phyloP scores from a whole-genome alignment of 2,888 invertebrate genomes.

The Branchipolynoe longqiensis region DNA sequence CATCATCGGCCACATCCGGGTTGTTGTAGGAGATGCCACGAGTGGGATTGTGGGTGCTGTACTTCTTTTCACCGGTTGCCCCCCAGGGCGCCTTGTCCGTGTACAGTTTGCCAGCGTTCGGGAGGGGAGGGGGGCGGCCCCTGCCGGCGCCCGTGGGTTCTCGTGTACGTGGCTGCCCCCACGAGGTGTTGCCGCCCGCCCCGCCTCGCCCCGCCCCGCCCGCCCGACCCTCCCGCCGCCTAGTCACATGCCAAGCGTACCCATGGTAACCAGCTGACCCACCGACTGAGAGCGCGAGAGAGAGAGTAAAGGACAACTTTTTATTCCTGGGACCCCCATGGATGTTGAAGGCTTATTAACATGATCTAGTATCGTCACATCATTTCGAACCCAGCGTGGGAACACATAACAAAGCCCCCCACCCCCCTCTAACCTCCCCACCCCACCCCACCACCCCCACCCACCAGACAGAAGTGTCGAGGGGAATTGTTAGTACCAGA shows the following conservation, averaged over 20 bases:
- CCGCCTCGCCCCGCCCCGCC: too few relatives aligned
- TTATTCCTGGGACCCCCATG: slow-evolving; percentile 54
- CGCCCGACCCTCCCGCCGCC: slow-evolving; percentile 34
- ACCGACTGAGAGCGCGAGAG: slow-evolving; percentile 49
- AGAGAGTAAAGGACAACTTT: slow-evolving; percentile 44
- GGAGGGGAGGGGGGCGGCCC: neutral
- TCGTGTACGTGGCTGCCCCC: neutral
- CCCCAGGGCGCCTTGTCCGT: slow-evolving; percentile 16
- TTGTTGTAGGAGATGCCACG: slow-evolving; percentile 47
- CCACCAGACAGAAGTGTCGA: neutral
- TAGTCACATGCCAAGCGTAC: slow-evolving; percentile 51
- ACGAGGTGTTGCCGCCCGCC: too few relatives aligned
- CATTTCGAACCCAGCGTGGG: slow-evolving; percentile 46
- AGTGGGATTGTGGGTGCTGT: slow-evolving; percentile 25
- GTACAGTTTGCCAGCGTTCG: slow-evolving; percentile 39
- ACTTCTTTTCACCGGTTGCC: slow-evolving; percentile 12
- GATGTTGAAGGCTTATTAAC: slow-evolving; percentile 54
- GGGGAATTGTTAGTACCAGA: slow-evolving; percentile 30
- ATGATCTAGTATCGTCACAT: slow-evolving; percentile 46
- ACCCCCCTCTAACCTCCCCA: too few relatives aligned
- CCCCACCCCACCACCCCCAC: too few relatives aligned
- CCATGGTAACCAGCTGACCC: slow-evolving; percentile 38
- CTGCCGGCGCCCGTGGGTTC: neutral
- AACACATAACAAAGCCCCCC: slow-evolving; percentile 33
- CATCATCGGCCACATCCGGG: slow-evolving; percentile 56